Conservation (phyloP, 37 sponge, comb jelly and placozoan genomes). For the Axinella damicornis region DNA sequence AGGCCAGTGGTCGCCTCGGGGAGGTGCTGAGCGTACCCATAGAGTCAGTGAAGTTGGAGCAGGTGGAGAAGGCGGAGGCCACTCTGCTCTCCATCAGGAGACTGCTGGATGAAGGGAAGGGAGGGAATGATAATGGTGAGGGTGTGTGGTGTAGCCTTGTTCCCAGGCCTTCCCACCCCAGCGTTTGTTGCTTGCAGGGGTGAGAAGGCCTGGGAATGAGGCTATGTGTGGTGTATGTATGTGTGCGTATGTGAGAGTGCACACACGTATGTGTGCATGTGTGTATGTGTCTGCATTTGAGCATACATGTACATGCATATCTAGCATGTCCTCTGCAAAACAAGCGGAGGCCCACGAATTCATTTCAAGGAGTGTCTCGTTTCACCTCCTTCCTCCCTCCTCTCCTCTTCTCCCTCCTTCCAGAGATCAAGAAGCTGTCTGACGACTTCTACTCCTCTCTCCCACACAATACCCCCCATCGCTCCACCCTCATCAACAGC, state of each 20-base stretch:
- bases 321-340: too few species aligned
- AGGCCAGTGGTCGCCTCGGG: constrained; percentile 81
- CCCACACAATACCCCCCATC: constrained; percentile 72
- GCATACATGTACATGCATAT: too few species aligned
- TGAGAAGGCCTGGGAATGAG: too few species aligned
- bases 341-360: too few species aligned
- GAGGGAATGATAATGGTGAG: background rate
- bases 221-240: too few species aligned
- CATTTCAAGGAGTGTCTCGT: too few species aligned
- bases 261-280: too few species aligned
- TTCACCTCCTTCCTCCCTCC: background rate
- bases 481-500: constrained; percentile 40
- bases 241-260: too few species aligned
- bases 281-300: too few species aligned
- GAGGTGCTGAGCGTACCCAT: constrained; percentile 79
- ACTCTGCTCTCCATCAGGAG: constrained; percentile 73
- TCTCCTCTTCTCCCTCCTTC: background rate
- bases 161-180: too few species aligned
- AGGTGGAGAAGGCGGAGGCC: constrained; percentile 89
- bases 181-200: too few species aligned
- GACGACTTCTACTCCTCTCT: constrained; percentile 80
- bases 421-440: constrained; percentile 21
- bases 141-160: background rate
- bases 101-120: constrained; percentile 45
- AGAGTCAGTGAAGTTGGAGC: constrained; percentile 73